Percentiles rank a stretch among this genome's conserved stretches.
Evolutionary conservation across 2,888 invertebrate genomes (phyloP).

Genomic region (Dastarcus helophoroides): DNA sequence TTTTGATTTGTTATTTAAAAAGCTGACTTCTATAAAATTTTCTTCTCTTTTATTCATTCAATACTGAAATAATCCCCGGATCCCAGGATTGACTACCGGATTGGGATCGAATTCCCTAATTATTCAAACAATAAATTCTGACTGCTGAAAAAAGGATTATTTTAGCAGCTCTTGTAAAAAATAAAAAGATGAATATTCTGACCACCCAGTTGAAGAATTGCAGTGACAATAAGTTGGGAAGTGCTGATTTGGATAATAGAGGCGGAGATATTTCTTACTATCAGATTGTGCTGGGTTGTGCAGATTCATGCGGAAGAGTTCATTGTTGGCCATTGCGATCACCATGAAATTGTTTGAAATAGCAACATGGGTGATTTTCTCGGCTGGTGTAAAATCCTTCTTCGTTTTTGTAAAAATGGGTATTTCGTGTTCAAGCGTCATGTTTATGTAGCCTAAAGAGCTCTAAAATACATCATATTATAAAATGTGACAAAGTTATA

Average conservation of each 20-base stretch:
- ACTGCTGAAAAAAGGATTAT: no score
- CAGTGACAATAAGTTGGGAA: no score
- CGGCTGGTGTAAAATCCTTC: constrained; percentile 68
- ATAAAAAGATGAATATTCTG: no score
- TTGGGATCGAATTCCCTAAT: constrained; percentile 5
- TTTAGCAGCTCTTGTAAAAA: no score
- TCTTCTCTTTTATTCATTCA: no score
- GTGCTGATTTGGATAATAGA: no score
- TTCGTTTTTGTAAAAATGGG: constrained; percentile 82
- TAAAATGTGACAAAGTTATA: background rate
- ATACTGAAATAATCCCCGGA: no score
- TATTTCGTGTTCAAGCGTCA: constrained; percentile 56
- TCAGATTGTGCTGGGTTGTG: constrained; percentile 65
- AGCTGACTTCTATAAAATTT: no score
- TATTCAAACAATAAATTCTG: background rate
- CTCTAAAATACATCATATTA: constrained; percentile 22
- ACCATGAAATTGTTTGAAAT: constrained; percentile 75
- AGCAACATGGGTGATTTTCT: constrained; percentile 66
- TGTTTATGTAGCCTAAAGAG: constrained; percentile 44
- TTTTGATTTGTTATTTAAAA: no score
- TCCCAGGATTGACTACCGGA: no score
- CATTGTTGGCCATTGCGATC: constrained; percentile 72
- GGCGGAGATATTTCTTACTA: constrained; percentile 47
- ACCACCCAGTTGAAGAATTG: no score
- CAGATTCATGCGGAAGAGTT: constrained; percentile 69